Conservation (phyloP, 2,888 invertebrate species). For the Calephelis perditalis region DNA sequence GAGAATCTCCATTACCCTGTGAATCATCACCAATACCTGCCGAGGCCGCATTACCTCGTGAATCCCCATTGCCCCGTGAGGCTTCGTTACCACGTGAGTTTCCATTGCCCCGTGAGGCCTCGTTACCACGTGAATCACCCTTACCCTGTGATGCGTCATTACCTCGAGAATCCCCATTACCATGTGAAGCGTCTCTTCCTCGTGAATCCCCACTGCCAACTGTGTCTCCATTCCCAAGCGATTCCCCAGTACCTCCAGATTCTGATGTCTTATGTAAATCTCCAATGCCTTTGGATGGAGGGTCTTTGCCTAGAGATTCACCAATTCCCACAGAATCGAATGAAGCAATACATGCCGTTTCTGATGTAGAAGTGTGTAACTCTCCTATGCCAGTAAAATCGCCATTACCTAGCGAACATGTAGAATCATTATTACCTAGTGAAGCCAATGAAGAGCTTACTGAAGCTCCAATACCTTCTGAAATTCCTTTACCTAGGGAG, state of each 20-base stretch:
- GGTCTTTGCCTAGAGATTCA: slow-evolving; percentile 1
- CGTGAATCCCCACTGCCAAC: slow-evolving; percentile 27
- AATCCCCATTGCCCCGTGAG: slow-evolving; percentile 14
- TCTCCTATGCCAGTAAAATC: slow-evolving; percentile 1
- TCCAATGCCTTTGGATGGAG: slow-evolving; percentile 1
- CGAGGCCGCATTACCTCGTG: slow-evolving; percentile 31
- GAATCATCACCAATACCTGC: slow-evolving; percentile 29
- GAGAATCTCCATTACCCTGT: slow-evolving; percentile 35
- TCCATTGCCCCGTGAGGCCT: slow-evolving; percentile 22
- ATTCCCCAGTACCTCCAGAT: neutral
- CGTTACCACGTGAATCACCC: slow-evolving; percentile 39
- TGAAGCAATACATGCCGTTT: neutral
- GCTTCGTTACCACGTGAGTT: slow-evolving; percentile 29
- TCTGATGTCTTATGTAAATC: neutral
- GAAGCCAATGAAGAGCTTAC: neutral
- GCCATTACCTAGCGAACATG: neutral
- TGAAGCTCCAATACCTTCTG: slow-evolving; percentile 5
- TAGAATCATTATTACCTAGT: neutral
- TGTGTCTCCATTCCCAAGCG: neutral
- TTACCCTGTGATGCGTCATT: slow-evolving; percentile 29
- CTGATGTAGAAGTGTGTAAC: neutral
- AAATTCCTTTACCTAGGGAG: slow-evolving; percentile 29
- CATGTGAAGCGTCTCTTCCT: slow-evolving; percentile 20
- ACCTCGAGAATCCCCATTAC: slow-evolving; percentile 35
- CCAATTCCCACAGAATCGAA: neutral